Percentiles rank a stretch among this genome's conserved stretches.
phyloP scores from a whole-genome alignment of 1,140 invertebrate genomes.

The Aphaenogaster floridana region DNA sequence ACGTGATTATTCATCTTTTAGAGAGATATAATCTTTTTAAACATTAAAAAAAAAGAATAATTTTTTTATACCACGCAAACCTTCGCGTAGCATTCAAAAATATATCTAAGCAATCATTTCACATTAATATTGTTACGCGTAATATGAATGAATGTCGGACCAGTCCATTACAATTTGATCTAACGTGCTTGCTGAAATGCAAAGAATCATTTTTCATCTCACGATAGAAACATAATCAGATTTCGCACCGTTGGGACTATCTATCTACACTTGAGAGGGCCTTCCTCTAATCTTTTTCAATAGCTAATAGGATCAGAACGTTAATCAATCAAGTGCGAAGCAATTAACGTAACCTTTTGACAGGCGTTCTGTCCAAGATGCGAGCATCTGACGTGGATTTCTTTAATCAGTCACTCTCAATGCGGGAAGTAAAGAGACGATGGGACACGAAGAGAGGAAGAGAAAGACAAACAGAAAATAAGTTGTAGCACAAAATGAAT shows the following conservation, averaged over 20 bases:
- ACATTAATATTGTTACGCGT: background rate
- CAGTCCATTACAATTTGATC: constrained; percentile 35
- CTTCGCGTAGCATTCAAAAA: background rate
- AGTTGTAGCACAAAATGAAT: constrained; percentile 79
- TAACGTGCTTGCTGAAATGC: constrained; percentile 24
- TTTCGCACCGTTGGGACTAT: constrained; percentile 39
- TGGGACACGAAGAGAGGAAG: constrained; percentile 43
- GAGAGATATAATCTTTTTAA: background rate
- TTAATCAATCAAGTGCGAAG: constrained; percentile 80
- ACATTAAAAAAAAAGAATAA: background rate
- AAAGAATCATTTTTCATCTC: constrained; percentile 53
- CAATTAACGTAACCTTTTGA: constrained; percentile 81
- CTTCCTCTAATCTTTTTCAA: constrained; percentile 68
- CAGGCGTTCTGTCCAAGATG: constrained; percentile 72
- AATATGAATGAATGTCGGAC: constrained; percentile 15
- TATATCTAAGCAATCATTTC: background rate
- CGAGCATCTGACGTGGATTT: constrained; percentile 79
- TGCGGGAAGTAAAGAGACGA: constrained; percentile 60
- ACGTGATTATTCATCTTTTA: background rate
- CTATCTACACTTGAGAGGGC: constrained; percentile 62
- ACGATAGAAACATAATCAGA: constrained; percentile 56
- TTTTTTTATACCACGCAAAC: background rate
- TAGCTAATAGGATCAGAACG: constrained; percentile 77
- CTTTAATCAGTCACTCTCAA: constrained; percentile 82
- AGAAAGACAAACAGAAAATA: constrained; percentile 65